Evolutionary conservation across 2,888 invertebrate genomes (phyloP), one percentile per base, ranked within the genome.

Genomic region (Drosophila cognata): DNA sequence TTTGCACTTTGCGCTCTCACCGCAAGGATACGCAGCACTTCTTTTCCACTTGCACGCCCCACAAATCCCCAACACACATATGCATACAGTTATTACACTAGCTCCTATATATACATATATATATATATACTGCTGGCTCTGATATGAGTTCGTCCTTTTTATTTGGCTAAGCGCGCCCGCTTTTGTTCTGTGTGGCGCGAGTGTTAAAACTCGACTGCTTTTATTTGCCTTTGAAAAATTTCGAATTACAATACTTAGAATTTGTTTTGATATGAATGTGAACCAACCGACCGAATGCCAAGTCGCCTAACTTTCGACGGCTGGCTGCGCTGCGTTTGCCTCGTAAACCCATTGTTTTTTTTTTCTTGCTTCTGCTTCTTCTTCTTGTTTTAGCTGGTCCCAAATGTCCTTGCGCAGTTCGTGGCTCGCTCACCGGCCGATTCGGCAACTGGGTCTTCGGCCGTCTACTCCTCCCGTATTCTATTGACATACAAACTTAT

Each of bases 331-430:
- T 46, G 46, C 46, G 46, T 46, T 46, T 46, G 46, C 70, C 82
- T 82, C 82, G 82, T 82, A 79, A 82, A 66, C 81, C 81, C 69
- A 70, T 13, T 7, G 2, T 13, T 18, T 41, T 18, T 38, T 38
- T 18, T 8, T 8, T 38, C 5, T 11, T 33, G 1, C 1, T 31
- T 2, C 13, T 13, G 1, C 21, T 13, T 41, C 5, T n/a, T 41
- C 11, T 79, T 25, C 18, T 56, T 55, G 72, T 6, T 5, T 29
- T 29, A 16, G 51, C 51, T 51, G 51, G 29, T 16, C 16, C 46
- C 46, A 46, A 46, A 87, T 89, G 92, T 92, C 92, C 92, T 92
- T 92, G 92, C 92, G 92, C 92, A 92, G 92, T 91, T 91, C 90
- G 84, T 75, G 84, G 75, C 63, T 68, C 81, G 59, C 70, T 63